Conservation (phyloP, 2,797 vertebrate genomes). For the Rhinogobio ventralis region DNA sequence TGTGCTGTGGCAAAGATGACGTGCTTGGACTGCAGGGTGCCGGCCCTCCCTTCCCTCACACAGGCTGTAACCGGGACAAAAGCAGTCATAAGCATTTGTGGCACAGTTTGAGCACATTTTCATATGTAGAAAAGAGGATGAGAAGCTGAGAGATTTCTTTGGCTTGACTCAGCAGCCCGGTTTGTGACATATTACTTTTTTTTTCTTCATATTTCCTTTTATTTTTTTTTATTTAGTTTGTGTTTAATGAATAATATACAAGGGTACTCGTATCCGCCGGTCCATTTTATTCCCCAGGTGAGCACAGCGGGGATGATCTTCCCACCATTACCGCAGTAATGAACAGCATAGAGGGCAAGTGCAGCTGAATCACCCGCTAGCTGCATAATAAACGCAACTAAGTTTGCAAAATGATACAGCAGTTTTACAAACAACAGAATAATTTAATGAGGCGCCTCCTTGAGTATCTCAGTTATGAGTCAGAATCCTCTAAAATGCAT, state of each 20-base stretch:
- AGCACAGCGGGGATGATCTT: background rate
- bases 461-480: background rate
- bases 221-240: background rate
- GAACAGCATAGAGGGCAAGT: background rate
- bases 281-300: conserved; percentile 11
- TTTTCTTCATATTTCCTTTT: background rate
- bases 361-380: conserved; percentile 19
- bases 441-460: background rate
- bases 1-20: conserved; percentile 58
- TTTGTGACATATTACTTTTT: too few species aligned
- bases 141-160: conserved; percentile 51
- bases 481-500: background rate
- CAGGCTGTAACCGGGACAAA: conserved; percentile 65
- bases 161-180: conserved; percentile 62
- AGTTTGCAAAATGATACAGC: background rate
- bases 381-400: background rate
- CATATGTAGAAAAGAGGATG: conserved; percentile 55
- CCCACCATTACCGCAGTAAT: conserved; percentile 19
- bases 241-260: conserved; percentile 35
- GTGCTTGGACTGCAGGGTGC: conserved; percentile 63
- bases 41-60: conserved; percentile 50
- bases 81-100: conserved; percentile 57
- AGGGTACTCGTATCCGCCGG: background rate
- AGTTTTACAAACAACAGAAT: conserved; percentile 7
- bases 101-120: conserved; percentile 64